A percentile compares a stretch with the other conserved stretches of the same genome.
Evolutionary conservation across 2,113 vertebrate genomes (phyloP).

Genomic region (Camelus dromedarius): DNA sequence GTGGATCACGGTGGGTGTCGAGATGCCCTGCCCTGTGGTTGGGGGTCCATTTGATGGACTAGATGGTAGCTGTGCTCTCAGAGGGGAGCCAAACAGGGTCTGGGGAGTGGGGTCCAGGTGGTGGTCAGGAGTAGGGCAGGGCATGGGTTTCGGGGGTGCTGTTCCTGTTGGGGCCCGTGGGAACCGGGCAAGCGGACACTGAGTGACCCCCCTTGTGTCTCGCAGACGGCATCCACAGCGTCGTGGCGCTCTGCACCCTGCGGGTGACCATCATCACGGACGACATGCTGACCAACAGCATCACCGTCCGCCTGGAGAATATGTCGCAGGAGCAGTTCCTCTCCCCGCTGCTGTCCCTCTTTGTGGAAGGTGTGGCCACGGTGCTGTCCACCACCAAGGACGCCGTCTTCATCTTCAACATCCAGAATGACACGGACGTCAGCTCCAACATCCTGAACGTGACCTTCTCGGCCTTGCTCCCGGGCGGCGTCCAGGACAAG

Average conservation of each 20-base stretch:
- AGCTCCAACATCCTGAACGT: conserved; percentile 96
- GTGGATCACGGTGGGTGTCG: accelerated
- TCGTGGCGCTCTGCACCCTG: conserved; percentile 92
- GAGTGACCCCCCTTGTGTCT: neutral
- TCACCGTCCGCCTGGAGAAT: conserved; percentile 98
- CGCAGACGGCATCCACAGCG: conserved; percentile 93
- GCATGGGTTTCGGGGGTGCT: neutral
- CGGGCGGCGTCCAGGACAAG: conserved; percentile 89
- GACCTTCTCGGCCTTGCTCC: conserved; percentile 95
- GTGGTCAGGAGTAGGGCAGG: accelerated
- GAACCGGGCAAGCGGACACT: accelerated
- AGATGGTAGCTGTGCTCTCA: accelerated
- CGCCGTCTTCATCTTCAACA: conserved; percentile 95
- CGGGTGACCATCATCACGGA: conserved; percentile 98
- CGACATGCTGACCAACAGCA: conserved; percentile 99
- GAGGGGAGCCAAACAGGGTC: neutral
- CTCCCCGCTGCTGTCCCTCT: conserved; percentile 94
- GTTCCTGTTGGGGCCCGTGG: neutral
- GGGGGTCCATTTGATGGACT: neutral
- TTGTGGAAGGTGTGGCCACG: conserved; percentile 95
- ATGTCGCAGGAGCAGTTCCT: conserved; percentile 99
- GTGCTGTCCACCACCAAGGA: conserved; percentile 95
- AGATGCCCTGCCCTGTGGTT: neutral
- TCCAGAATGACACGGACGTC: conserved; percentile 97
- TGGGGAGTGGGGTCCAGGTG: accelerated